phyloP scores from a whole-genome alignment of 2,797 vertebrate genomes.

The Anguilla pacifica region DNA sequence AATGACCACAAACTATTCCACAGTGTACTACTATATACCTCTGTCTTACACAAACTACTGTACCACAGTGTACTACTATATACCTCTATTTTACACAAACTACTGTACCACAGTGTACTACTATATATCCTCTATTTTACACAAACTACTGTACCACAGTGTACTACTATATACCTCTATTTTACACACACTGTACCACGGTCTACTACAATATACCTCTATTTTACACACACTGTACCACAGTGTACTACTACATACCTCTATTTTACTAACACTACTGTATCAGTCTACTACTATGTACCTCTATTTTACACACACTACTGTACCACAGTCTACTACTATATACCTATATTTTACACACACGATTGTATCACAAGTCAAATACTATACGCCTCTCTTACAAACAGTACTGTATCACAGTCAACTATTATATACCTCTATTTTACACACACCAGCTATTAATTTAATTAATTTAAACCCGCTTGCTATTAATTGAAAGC shows the following conservation, averaged over 20 bases:
- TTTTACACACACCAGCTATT: too few relatives aligned
- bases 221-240: too few relatives aligned
- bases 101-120: not conserved
- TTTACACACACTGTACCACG: not conserved
- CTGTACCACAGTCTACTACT: not conserved
- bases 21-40: not conserved
- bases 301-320: not conserved
- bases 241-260: not conserved
- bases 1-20: not conserved
- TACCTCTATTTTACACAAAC: not conserved
- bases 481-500: not conserved
- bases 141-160: not conserved
- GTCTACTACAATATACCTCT: not conserved
- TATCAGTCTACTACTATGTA: not conserved
- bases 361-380: not conserved
- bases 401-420: not conserved
- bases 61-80: not conserved
- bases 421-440: not conserved
- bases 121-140: not conserved
- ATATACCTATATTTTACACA: not conserved
- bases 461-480: not conserved
- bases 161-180: not conserved
- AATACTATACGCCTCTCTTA: not conserved
- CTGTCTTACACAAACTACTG: not conserved
- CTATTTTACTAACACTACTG: not conserved